phyloP scores from a whole-genome alignment of 2,113 vertebrate genomes.

The Gavia stellata region DNA sequence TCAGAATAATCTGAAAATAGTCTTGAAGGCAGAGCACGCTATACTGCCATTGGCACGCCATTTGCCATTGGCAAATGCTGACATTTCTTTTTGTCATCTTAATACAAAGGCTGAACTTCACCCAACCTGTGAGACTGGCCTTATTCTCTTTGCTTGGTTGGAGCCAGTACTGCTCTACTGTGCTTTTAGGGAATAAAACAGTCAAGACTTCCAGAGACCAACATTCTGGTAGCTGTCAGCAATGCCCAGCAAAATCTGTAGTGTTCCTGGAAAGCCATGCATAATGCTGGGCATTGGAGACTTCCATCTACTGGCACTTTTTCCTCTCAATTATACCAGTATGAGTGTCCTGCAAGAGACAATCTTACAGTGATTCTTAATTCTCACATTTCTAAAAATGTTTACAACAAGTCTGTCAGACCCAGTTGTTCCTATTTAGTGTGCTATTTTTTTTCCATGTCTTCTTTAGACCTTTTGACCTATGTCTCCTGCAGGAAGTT shows the following conservation, averaged over 20 bases:
- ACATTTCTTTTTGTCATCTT: not conserved
- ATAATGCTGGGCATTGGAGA: rapidly evolving
- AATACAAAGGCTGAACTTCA: not conserved
- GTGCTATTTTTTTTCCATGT: not conserved
- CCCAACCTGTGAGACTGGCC: not conserved
- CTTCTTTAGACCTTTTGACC: constrained; percentile 16
- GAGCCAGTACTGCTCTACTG: not conserved
- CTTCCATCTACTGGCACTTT: not conserved
- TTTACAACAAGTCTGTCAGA: not conserved
- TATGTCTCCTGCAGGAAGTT: constrained; percentile 6
- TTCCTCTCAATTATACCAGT: not conserved
- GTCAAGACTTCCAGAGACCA: not conserved
- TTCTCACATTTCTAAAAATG: not conserved
- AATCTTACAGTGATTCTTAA: not conserved
- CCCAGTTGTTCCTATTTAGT: not conserved
- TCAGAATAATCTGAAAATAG: not conserved
- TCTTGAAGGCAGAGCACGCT: not conserved
- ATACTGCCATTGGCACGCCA: too few relatives aligned
- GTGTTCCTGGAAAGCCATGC: not conserved
- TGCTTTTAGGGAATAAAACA: not conserved
- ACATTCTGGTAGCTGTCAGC: not conserved
- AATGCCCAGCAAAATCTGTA: rapidly evolving
- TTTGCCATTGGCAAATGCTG: too few relatives aligned
- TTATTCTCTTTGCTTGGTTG: not conserved
- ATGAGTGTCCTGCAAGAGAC: not conserved